Evolutionary conservation across 2,888 invertebrate genomes (phyloP).

Genomic region (Notodromas monacha): DNA sequence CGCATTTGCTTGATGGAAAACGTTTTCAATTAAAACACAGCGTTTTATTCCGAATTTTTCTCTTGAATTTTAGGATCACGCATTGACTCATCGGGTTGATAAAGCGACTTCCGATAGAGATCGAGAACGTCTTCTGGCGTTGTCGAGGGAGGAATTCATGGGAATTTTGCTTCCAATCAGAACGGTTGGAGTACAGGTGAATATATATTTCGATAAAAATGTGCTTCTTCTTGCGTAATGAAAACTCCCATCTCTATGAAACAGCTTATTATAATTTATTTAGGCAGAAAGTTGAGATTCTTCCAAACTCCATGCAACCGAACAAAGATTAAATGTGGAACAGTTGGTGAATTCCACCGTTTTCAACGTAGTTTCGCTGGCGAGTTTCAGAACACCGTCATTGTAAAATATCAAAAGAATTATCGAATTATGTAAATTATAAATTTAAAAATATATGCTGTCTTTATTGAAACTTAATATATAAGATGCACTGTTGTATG

Average conservation of each 20-base stretch:
- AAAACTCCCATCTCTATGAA: not conserved
- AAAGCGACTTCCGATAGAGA: slow-evolving; percentile 41
- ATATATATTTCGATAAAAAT: too few species aligned
- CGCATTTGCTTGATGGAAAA: not conserved
- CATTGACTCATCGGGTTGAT: slow-evolving; percentile 51
- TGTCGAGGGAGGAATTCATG: slow-evolving; percentile 39
- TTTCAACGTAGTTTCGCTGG: too few species aligned
- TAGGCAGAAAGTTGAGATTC: not conserved
- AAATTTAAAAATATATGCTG: too few species aligned
- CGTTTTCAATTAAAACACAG: slow-evolving; percentile 2
- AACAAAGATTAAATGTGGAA: too few species aligned
- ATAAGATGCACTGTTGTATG: too few species aligned
- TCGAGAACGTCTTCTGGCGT: slow-evolving; percentile 20
- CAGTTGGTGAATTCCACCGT: too few species aligned
- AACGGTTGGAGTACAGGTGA: slow-evolving; percentile 84
- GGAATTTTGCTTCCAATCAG: slow-evolving; percentile 64
- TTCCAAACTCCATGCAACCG: not conserved
- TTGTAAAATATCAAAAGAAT: too few species aligned
- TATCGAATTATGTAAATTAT: too few species aligned
- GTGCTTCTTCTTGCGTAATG: slow-evolving; percentile 6
- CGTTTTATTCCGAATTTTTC: slow-evolving; percentile 8
- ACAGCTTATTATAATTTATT: not conserved
- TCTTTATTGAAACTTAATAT: too few species aligned
- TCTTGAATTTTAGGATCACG: slow-evolving; percentile 29
- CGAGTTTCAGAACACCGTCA: too few species aligned